Conservation (phyloP, 1,140 invertebrate genomes). For the Ips nitidus region DNA sequence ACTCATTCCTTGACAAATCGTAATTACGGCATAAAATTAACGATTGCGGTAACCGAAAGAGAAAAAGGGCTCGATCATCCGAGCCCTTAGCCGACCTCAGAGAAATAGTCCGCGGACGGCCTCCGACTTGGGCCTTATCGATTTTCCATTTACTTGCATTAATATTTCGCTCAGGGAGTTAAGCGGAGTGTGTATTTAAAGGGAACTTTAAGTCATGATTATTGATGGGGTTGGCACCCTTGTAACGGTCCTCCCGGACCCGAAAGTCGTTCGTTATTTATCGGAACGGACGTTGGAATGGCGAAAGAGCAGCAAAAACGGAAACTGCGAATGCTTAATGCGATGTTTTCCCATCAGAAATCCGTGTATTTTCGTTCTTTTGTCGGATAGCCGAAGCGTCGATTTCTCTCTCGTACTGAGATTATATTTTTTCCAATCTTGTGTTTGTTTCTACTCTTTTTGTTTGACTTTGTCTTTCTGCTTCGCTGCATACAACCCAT, state of each 20-base stretch:
- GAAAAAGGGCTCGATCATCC: constrained; percentile 27
- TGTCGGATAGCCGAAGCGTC: constrained; percentile 4
- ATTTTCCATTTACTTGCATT: constrained; percentile 49
- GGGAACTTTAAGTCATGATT: constrained; percentile 48
- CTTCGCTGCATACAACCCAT: no score
- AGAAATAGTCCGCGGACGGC: constrained; percentile 27
- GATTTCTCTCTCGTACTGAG: neutral
- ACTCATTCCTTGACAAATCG: constrained; percentile 19
- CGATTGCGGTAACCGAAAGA: constrained; percentile 22
- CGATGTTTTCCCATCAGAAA: constrained; percentile 21
- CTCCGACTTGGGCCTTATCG: constrained; percentile 40
- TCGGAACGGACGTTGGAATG: constrained; percentile 39
- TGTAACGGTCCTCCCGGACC: constrained; percentile 33
- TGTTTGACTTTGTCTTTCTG: no score
- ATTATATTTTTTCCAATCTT: neutral
- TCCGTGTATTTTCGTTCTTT: constrained; percentile 19
- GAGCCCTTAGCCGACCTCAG: constrained; percentile 22
- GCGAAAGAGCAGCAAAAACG: constrained; percentile 39
- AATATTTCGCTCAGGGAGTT: constrained; percentile 48
- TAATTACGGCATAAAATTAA: constrained; percentile 31
- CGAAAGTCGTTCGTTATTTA: constrained; percentile 48
- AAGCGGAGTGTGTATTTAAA: constrained; percentile 48
- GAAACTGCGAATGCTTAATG: constrained; percentile 31
- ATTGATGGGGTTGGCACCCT: constrained; percentile 48
- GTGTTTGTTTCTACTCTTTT: no score